Evolutionary conservation across 2,888 invertebrate genomes (phyloP), one percentile per base, ranked within the genome.

Genomic region (Sclerodermus sp.): DNA sequence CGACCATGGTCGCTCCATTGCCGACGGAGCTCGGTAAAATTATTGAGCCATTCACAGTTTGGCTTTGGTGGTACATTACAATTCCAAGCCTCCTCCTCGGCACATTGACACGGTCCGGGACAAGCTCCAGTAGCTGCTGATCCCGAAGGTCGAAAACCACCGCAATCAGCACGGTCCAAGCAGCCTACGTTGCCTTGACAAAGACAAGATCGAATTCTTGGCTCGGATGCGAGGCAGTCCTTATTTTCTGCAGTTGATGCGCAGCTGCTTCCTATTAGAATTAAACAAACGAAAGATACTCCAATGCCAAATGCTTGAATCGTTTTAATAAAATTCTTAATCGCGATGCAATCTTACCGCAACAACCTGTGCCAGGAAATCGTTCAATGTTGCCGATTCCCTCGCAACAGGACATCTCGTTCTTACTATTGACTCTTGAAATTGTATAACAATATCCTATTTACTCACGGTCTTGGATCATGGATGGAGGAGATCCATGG

Each of bases 1-100:
- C 70, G 66, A 2, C 65, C 70, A 55, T 72, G 66, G 49, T 74
- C 64, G 49, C 75, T 75, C 75, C 75, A 75, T 31, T 68, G 71
- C 34, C 75, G 62, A 18, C 75, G 68, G 12, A 75, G 47, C 39
- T 73, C 69, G 29, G 57, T 57, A 32, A 76, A 76, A 31, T 72
- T 74, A n/a, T 46, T 62, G 3, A 68, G 38, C 74, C 76, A 74
- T 32, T 62, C 64, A 48, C 68, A 64, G 42, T 70, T 65, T 12
- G 74, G 71, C 40, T 63, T 70, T 2, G 74, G 74, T 6, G 75
- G 74, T 3, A 53, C 56, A 43, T 62, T 67, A 9, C 58, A 58
- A 43, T 75, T 73, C 75, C 75, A 76, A 0, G 64, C 58, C n/a
- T 74, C 67, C 52, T 76, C 74, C 37, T 71, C 70, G 5, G 49